Conservation (phyloP, 1,140 invertebrate genomes). For the Drosophila bifasciata region DNA sequence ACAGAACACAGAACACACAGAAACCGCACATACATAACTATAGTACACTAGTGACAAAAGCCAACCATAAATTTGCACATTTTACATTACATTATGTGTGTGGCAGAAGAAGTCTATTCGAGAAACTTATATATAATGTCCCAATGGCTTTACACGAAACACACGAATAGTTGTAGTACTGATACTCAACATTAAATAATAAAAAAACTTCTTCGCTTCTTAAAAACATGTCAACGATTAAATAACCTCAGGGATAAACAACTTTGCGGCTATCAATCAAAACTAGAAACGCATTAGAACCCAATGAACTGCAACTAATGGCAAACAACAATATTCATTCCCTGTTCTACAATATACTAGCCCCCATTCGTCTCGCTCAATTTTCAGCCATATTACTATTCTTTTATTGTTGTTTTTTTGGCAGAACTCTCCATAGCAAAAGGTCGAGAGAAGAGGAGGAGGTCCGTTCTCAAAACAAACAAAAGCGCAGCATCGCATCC, state of each 20-base stretch:
- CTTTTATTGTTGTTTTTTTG: conserved; percentile 40
- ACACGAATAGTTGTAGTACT: too few relatives aligned
- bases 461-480: conserved; percentile 55
- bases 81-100: too few relatives aligned
- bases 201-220: background rate
- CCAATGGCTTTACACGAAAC: too few relatives aligned
- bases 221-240: too few relatives aligned
- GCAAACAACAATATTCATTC: conserved; percentile 30
- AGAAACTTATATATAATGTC: too few relatives aligned
- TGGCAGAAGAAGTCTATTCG: too few relatives aligned
- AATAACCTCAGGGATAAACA: background rate
- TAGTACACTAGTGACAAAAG: too few relatives aligned
- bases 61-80: too few relatives aligned
- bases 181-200: background rate
- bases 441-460: conserved; percentile 16
- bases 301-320: conserved; percentile 53
- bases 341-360: too few relatives aligned
- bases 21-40: too few relatives aligned
- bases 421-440: conserved; percentile 38
- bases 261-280: conserved; percentile 19
- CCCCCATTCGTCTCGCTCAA: too few relatives aligned
- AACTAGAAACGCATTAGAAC: conserved; percentile 9
- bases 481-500: conserved; percentile 71
- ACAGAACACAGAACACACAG: too few relatives aligned
- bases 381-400: conserved; percentile 18